These are phyloP conservation scores for Elegia similella DNA, from an alignment of 2,888 invertebrate genomes.

Conservation along the genomic window DNA sequence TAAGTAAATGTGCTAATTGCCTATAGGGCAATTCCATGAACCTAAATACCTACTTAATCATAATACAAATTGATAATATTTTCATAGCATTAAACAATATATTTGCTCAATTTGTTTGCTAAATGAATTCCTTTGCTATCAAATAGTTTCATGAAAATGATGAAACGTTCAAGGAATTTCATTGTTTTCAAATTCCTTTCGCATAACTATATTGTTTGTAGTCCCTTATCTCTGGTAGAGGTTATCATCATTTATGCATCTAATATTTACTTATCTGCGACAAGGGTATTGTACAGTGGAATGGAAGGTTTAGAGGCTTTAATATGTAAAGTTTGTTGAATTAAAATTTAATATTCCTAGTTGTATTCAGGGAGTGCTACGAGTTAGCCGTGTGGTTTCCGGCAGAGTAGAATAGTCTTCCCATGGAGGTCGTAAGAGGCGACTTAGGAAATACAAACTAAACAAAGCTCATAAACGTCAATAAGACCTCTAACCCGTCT, in stretches of 20 bases:
- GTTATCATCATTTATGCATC: not conserved
- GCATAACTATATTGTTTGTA: not conserved
- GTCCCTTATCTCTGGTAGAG: not conserved
- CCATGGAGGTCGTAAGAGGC: no score
- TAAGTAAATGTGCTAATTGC: slow-evolving; percentile 17
- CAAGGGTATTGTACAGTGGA: not conserved
- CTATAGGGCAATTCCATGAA: slow-evolving; percentile 30
- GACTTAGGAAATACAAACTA: no score
- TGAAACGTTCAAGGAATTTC: slow-evolving; percentile 9
- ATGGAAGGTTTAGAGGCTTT: no score
- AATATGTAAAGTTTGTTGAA: no score
- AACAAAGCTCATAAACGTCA: no score
- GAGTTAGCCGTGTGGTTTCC: no score
- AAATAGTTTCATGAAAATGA: slow-evolving; percentile 2
- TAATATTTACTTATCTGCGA: not conserved
- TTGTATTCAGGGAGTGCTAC: no score
- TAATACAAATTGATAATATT: slow-evolving; percentile 33
- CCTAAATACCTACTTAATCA: slow-evolving; percentile 26
- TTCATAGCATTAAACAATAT: slow-evolving; percentile 17
- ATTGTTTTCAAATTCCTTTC: slow-evolving; percentile 12
- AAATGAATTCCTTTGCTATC: slow-evolving; percentile 21
- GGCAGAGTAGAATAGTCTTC: no score
- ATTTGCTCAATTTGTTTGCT: slow-evolving; percentile 20
- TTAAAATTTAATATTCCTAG: no score
- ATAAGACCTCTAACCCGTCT: no score